Base-by-base conservation (phyloP, 2,888 invertebrate genomes). In the Mesorhabditis spiculigera region DNA sequence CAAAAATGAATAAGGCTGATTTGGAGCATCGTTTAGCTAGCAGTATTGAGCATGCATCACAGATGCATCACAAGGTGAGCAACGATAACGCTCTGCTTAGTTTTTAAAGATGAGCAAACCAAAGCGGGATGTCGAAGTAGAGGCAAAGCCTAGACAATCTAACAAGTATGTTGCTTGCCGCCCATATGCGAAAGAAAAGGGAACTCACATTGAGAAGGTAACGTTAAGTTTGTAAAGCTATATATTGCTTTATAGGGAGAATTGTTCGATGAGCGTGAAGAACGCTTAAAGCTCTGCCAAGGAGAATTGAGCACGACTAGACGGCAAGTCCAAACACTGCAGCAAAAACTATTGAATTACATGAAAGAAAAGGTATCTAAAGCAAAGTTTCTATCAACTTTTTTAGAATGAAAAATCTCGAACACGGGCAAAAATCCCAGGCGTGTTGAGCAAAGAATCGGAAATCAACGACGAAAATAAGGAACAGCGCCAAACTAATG, bases 111-210 rank as follows among this genome's bases (percentile, higher is more conserved):
- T 79, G 16, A 81, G 82, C 50, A 75, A 74, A 45, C 75, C 81
- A 4, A 69, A 73, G 5, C 68, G 81, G 42, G 85, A 85, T 68
- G 84, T 77, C 4, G 80, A 82, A 74, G 80, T 80, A 63, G 82
- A 84, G 67, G 85, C 82, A 4, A 73, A 71, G 41, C 85, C 85
- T 10, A 70, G 78, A 62, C 75, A 75, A 28, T 73, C 74, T 41
- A 83, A 75, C 73, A 85, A 85, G 68, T 85, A 85, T 71, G 85
- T 85, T 43, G 81, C 82, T 6, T 85, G 85, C 72, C 71, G 78
- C 64, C 80, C 80, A 10, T 77, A 78, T 63, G 73, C 75, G 8
- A 80, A 80, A 68, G 70, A 75, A 66, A 81, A 83, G 68, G 71
- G 75, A 16, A 81, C 81, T 0, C 66, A 64, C n/a, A 76, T 85